Conservation (phyloP, 2,888 invertebrate genomes). For the Dasypolia templi region DNA sequence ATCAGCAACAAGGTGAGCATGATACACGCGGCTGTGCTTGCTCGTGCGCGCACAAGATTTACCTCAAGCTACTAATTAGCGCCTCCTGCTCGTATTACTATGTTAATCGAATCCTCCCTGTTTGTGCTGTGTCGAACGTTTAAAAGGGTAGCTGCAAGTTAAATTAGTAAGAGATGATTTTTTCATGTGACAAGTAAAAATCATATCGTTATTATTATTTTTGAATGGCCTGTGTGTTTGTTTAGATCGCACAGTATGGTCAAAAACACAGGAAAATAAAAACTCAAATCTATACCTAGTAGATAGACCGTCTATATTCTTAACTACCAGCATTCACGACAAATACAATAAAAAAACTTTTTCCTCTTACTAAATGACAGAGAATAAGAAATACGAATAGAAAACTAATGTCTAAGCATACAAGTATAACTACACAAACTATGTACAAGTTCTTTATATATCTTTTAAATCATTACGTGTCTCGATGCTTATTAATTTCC, state of each 20-base stretch:
- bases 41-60: conserved; percentile 63
- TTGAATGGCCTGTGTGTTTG: not conserved
- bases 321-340: not conserved
- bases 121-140: conserved; percentile 57
- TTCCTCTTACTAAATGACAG: not conserved
- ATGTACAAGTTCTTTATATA: conserved; percentile 2
- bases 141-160: not conserved
- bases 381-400: not conserved
- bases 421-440: not conserved
- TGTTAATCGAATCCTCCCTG: conserved; percentile 75
- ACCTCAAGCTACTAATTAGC: conserved; percentile 82
- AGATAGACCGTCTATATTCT: not conserved
- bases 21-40: conserved; percentile 6
- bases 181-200: not conserved
- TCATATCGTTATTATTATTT: too few species aligned
- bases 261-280: not conserved
- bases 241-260: not conserved
- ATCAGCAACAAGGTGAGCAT: conserved; percentile 2
- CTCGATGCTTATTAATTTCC: not conserved
- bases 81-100: conserved; percentile 80
- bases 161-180: not conserved
- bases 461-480: not conserved
- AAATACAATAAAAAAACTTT: not conserved
- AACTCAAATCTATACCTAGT: not conserved
- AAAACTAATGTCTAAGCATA: not conserved